Evolutionary conservation across 2,888 invertebrate species (phyloP).

Genomic region (Branchinecta sandiegonensis): DNA sequence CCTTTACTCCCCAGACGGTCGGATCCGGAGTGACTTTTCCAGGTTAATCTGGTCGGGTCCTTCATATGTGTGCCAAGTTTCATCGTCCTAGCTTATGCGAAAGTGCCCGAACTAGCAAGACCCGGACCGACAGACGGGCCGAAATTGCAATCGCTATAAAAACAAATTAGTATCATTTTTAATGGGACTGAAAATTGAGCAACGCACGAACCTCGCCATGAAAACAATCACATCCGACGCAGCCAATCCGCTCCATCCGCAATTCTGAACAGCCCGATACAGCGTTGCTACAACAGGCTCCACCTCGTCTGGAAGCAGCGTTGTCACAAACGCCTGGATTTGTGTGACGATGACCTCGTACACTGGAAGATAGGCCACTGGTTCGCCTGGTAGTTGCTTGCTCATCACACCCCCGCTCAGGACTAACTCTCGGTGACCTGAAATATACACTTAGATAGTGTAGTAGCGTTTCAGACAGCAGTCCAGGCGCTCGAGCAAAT

Average conservation of each 20-base stretch:
- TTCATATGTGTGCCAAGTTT: too few relatives aligned
- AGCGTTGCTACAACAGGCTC: neutral
- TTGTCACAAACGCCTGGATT: neutral
- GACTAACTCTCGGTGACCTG: neutral
- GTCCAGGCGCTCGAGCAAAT: too few relatives aligned
- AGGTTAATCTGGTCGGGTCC: too few relatives aligned
- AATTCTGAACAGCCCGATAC: neutral
- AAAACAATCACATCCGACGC: conserved; percentile 3
- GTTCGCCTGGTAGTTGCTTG: neutral
- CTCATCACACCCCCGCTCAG: neutral
- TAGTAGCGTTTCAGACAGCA: too few relatives aligned
- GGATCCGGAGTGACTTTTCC: too few relatives aligned
- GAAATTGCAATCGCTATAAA: too few relatives aligned
- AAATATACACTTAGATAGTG: neutral
- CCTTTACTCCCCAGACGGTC: too few relatives aligned
- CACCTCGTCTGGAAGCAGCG: neutral
- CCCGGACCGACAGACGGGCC: too few relatives aligned
- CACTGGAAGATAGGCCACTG: neutral
- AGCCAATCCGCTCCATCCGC: neutral
- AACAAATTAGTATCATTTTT: too few relatives aligned
- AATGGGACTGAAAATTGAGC: too few relatives aligned
- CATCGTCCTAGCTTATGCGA: too few relatives aligned
- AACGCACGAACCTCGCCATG: neutral
- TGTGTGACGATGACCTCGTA: neutral
- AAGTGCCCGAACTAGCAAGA: too few relatives aligned